Evolutionary conservation across 2,797 vertebrate genomes (phyloP).

Genomic region (Xyrichtys novacula): DNA sequence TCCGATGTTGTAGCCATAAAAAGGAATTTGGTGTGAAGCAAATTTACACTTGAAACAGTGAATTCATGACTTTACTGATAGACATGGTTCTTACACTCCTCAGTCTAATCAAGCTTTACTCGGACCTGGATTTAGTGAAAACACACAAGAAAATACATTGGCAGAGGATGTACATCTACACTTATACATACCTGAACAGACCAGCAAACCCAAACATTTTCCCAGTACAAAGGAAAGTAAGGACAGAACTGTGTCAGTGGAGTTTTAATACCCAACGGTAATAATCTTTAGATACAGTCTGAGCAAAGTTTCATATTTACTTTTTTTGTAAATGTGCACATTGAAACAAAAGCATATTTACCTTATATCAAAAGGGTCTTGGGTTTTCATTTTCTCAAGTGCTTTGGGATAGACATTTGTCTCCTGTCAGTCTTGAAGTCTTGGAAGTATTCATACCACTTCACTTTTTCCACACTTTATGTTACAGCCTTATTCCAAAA

Average conservation of each 20-base stretch:
- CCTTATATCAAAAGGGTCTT: no score
- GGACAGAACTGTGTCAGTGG: not conserved
- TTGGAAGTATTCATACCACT: no score
- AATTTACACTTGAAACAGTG: not conserved
- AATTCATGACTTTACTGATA: not conserved
- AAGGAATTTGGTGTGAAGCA: constrained; percentile 3
- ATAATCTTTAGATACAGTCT: not conserved
- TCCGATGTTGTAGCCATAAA: constrained; percentile 15
- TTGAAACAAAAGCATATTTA: not conserved
- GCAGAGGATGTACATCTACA: no score
- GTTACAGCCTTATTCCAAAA: no score
- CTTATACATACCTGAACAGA: no score
- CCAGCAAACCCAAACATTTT: no score
- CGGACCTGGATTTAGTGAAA: not conserved
- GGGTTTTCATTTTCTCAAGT: no score
- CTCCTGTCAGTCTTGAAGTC: no score
- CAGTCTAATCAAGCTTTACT: constrained; percentile 3
- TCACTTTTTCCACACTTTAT: no score
- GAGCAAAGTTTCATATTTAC: not conserved
- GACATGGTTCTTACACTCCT: constrained; percentile 6
- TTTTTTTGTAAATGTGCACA: not conserved
- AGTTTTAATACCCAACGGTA: constrained; percentile 1
- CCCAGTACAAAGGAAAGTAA: not conserved
- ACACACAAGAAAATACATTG: not conserved
- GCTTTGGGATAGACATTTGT: no score